A percentile compares a stretch with the other conserved stretches of the same genome.
Evolutionary conservation across 2,113 vertebrate genomes (phyloP).

Genomic region (Phoxinus phoxinus): DNA sequence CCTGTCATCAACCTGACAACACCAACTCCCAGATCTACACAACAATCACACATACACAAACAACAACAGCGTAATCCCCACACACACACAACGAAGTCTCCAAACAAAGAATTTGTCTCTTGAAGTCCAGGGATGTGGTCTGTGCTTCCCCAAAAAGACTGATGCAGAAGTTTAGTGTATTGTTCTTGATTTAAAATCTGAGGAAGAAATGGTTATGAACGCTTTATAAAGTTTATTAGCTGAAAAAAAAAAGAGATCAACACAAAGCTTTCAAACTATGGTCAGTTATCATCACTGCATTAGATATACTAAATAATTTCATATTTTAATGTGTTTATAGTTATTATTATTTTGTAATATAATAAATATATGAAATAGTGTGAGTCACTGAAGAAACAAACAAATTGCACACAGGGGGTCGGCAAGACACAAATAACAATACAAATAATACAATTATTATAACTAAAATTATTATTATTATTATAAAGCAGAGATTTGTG

Average conservation of each 20-base stretch:
- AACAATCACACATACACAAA: slow-evolving; percentile 10
- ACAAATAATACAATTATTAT: neutral
- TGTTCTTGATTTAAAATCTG: neutral
- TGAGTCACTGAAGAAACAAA: too few species aligned
- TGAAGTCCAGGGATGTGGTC: neutral
- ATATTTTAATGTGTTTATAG: neutral
- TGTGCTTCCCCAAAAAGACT: neutral
- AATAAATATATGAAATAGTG: neutral
- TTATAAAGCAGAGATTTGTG: neutral
- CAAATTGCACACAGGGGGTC: too few species aligned
- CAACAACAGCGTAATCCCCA: slow-evolving; percentile 4
- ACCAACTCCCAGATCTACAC: slow-evolving; percentile 7
- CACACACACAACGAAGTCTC: slow-evolving; percentile 2
- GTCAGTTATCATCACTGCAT: neutral
- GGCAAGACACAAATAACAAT: too few species aligned
- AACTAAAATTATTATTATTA: neutral
- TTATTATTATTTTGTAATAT: neutral
- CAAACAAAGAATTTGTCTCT: slow-evolving; percentile 8
- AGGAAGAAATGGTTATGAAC: neutral
- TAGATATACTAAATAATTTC: neutral
- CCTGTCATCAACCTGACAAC: slow-evolving; percentile 27
- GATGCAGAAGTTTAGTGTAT: neutral
- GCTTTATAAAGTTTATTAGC: neutral
- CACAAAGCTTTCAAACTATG: neutral
- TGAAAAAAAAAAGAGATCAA: neutral